Base-by-base conservation (phyloP, 2,888 invertebrate genomes). In the Oxystoma pomonae region DNA sequence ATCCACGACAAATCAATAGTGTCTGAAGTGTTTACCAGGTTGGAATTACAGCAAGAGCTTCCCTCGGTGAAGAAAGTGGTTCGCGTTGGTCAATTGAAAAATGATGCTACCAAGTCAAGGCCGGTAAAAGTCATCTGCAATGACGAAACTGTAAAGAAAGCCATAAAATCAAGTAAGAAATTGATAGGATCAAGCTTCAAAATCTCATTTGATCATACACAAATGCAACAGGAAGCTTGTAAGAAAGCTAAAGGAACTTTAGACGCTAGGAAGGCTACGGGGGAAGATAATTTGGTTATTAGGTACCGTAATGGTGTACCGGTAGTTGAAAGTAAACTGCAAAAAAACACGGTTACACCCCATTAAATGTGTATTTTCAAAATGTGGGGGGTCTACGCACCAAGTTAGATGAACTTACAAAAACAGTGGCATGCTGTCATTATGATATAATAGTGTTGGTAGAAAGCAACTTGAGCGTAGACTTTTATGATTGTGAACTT, bases 391-490 rank as follows among this genome's bases (percentile, higher is more conserved):
- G 56, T 18, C 19, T 60, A 35, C 52, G 60, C 22, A 65, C 62
- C n/a, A 61, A 65, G 59, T 65, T 65, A 57, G 22, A 55, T 52
- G 61, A 61, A 61, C 61, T 64, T 16, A 62, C 55, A 51, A 61
- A 64, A 20, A 61, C 64, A 50, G 57, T 65, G 57, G 57, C 58
- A 55, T 64, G 55, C 35, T 60, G 60, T 2, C 16, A 35, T 56
- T 60, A 60, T 60, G 59, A 53, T 52, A 18, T 60, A 5, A 60
- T 60, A 22, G 53, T 60, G 20, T 55, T 56, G 22, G 60, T 60
- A 20, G 59, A 49, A 51, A 53, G 50, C 20, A 51, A 51, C 16
- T 53, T 49, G 7, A 59, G 19, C 1, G 53, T 17, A n/a, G 55
- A 53, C 55, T 17, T 53, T 7, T 3, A n/a, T n/a, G n/a, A n/a